Percentiles rank a stretch among this genome's conserved stretches.
Evolutionary conservation across 2,113 vertebrate species (phyloP).

Genomic region (Empidonax traillii): DNA sequence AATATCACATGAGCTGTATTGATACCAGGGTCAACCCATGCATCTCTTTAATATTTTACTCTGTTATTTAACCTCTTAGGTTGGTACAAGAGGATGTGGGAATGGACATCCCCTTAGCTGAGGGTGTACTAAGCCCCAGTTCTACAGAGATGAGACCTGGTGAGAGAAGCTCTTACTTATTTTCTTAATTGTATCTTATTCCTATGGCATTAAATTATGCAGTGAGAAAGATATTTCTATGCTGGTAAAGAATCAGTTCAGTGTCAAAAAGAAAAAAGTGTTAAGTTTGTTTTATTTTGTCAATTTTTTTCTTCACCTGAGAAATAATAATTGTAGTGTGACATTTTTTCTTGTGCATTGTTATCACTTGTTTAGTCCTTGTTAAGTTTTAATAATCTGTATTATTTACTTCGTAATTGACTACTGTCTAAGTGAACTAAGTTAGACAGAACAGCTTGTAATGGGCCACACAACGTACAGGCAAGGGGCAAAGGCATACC

Average conservation of each 20-base stretch:
- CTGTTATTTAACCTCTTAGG: constrained; percentile 64
- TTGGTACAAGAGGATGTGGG: constrained; percentile 78
- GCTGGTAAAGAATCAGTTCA: background rate
- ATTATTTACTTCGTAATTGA: background rate
- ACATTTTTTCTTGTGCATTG: background rate
- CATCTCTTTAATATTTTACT: background rate
- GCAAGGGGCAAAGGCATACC: background rate
- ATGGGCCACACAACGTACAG: background rate
- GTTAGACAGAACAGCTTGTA: background rate
- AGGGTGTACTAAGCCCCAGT: constrained; percentile 66
- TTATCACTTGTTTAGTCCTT: background rate
- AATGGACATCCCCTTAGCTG: constrained; percentile 82
- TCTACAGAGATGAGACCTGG: constrained; percentile 85
- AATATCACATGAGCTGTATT: background rate
- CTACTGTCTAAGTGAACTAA: background rate
- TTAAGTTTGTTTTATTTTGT: constrained; percentile 19
- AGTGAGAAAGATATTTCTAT: constrained; percentile 32
- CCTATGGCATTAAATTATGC: constrained; percentile 27
- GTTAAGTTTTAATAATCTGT: background rate
- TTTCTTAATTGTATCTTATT: background rate
- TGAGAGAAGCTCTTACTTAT: constrained; percentile 62
- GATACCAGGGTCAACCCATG: background rate
- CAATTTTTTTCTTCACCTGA: constrained; percentile 10
- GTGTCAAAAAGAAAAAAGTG: background rate
- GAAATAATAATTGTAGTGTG: background rate